These are phyloP conservation scores for Pseudoips prasinana DNA, from an alignment of 2,888 invertebrate genomes.

Conservation along the genomic window DNA sequence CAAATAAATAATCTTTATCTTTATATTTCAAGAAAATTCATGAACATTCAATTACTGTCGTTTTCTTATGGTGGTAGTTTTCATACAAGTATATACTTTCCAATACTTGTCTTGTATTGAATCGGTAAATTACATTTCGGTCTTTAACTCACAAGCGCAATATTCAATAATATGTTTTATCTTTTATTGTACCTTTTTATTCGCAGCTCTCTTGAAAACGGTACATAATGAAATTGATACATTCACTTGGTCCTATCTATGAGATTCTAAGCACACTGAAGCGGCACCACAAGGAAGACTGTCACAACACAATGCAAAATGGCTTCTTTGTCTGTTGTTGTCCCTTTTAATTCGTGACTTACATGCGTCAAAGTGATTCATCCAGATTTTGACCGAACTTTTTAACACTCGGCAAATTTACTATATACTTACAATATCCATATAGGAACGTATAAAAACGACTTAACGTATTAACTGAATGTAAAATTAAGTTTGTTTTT, in stretches of 20 bases:
- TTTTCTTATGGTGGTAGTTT: too few species aligned
- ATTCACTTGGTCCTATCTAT: slow-evolving; percentile 33
- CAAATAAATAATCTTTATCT: too few species aligned
- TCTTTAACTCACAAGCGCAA: too few species aligned
- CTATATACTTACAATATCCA: slow-evolving; percentile 11
- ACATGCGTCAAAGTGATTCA: slow-evolving; percentile 79
- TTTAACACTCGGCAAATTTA: slow-evolving; percentile 27
- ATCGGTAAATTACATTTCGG: too few species aligned
- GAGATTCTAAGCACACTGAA: slow-evolving; percentile 37
- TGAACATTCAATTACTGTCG: too few species aligned
- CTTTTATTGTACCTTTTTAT: too few species aligned
- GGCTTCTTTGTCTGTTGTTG: slow-evolving; percentile 77
- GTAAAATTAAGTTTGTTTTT: slow-evolving; percentile 20
- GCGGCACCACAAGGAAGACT: slow-evolving; percentile 74
- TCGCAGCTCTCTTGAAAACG: too few species aligned
- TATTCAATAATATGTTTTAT: too few species aligned
- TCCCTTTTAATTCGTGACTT: slow-evolving; percentile 79
- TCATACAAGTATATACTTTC: too few species aligned
- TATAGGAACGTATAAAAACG: slow-evolving; percentile 11
- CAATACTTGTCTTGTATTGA: too few species aligned
- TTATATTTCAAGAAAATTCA: too few species aligned
- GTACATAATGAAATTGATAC: too few species aligned
- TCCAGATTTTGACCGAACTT: slow-evolving; percentile 42
- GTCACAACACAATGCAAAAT: slow-evolving; percentile 79
- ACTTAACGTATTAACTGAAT: slow-evolving; percentile 7